Percentiles rank a stretch among this genome's conserved stretches.
Evolutionary conservation across 2,113 vertebrate genomes (phyloP).

Genomic region (Coracopsis vasa): DNA sequence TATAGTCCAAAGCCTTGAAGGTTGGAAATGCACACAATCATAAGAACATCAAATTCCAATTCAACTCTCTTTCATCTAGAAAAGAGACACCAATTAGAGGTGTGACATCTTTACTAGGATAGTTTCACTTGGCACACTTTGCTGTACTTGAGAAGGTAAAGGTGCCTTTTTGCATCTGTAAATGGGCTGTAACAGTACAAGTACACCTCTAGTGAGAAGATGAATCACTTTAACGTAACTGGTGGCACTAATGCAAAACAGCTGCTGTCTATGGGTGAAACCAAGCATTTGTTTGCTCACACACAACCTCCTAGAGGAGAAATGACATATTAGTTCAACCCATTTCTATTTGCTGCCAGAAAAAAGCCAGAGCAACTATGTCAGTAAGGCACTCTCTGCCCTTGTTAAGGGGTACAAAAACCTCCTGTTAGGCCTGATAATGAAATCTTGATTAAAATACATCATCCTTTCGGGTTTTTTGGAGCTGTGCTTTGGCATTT

Average conservation of each 20-base stretch:
- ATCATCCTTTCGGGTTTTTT: not conserved
- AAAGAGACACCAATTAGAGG: not conserved
- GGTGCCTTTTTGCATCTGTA: not conserved
- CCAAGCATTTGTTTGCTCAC: not conserved
- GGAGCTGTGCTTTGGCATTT: not conserved
- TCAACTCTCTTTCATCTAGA: not conserved
- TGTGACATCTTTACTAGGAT: not conserved
- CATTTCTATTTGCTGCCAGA: not conserved
- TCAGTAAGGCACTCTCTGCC: not conserved
- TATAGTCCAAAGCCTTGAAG: not conserved
- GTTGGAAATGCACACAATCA: not conserved
- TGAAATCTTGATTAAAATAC: not conserved
- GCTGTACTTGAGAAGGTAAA: not conserved
- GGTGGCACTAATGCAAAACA: not conserved
- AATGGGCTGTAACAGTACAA: not conserved
- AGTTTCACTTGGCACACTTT: not conserved
- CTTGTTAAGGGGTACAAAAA: not conserved
- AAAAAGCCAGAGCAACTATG: not conserved
- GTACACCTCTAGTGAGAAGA: not conserved
- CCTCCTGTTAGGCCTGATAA: not conserved
- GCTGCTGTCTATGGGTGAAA: not conserved
- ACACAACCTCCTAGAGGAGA: not conserved
- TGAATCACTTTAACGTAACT: not conserved
- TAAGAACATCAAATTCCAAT: not conserved
- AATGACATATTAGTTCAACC: not conserved